Conservation (phyloP, 2,888 invertebrate species). For the Drosophila tanythrix region DNA sequence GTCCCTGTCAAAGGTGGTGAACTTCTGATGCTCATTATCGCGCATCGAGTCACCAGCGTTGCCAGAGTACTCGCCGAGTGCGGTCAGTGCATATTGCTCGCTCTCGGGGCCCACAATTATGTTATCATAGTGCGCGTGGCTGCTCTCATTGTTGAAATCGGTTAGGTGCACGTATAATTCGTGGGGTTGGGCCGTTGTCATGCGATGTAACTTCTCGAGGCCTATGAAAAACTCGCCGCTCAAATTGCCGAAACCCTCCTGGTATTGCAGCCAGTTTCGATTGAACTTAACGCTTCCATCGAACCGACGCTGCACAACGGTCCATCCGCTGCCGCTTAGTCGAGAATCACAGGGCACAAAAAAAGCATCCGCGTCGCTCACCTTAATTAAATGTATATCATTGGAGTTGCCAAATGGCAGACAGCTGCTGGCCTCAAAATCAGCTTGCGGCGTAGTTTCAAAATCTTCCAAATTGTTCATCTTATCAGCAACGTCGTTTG, state of each 20-base stretch:
- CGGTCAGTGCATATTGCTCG: constrained; percentile 88
- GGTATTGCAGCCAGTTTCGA: constrained; percentile 88
- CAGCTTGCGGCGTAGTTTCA: neutral
- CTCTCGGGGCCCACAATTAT: constrained; percentile 88
- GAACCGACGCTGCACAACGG: constrained; percentile 88
- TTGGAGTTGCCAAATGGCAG: constrained; percentile 21
- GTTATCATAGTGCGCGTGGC: constrained; percentile 87
- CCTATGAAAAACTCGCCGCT: constrained; percentile 90
- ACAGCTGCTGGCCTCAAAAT: constrained; percentile 30
- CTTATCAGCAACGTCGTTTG: constrained; percentile 11
- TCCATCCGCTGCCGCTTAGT: constrained; percentile 86
- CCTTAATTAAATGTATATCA: constrained; percentile 30
- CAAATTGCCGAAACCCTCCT: constrained; percentile 89
- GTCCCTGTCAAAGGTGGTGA: constrained; percentile 88
- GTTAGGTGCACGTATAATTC: constrained; percentile 88
- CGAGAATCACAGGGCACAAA: constrained; percentile 38
- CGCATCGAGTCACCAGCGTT: constrained; percentile 88
- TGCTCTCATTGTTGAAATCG: constrained; percentile 87
- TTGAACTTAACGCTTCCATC: constrained; percentile 89
- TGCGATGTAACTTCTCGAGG: constrained; percentile 87
- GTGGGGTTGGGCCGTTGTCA: constrained; percentile 80
- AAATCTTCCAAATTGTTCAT: constrained; percentile 22
- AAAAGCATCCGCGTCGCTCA: constrained; percentile 27
- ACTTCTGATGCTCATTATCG: constrained; percentile 89
- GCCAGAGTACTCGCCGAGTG: constrained; percentile 88